Conservation (phyloP, 2,113 vertebrate genomes). For the Nannospalax galili region DNA sequence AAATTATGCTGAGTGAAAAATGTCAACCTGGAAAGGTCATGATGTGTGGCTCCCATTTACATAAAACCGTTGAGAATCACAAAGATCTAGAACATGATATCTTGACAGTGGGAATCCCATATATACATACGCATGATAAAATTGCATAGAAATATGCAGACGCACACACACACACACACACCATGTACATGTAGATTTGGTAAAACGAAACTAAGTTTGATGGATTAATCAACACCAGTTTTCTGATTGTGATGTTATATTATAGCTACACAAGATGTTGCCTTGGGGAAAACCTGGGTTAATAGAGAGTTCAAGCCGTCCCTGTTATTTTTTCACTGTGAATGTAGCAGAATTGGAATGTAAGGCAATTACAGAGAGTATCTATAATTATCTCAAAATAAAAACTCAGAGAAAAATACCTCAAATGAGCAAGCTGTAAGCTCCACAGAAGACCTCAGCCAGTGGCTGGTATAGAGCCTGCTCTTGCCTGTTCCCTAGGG, state of each 20-base stretch:
- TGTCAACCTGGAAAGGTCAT: not conserved
- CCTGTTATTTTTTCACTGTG: constrained; percentile 13
- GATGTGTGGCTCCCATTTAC: not conserved
- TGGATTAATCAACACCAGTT: not conserved
- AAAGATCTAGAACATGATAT: not conserved
- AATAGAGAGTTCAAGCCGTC: not conserved
- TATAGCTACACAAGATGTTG: not conserved
- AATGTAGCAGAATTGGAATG: not conserved
- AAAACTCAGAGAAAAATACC: not conserved
- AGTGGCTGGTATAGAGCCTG: not conserved
- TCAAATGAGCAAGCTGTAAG: not conserved
- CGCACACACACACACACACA: no score
- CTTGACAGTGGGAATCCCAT: not conserved
- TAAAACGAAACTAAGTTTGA: not conserved
- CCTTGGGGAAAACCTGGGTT: not conserved
- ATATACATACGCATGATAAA: not conserved
- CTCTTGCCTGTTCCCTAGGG: not conserved
- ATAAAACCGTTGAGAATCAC: not conserved
- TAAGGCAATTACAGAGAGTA: not conserved
- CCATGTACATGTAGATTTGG: not conserved
- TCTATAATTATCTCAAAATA: not conserved
- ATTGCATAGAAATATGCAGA: not conserved
- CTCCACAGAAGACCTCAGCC: not conserved
- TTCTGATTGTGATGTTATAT: not conserved
- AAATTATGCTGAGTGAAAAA: not conserved